A percentile compares a stretch with the other conserved stretches of the same genome.
Evolutionary conservation across 1,140 invertebrate genomes (phyloP).

Genomic region (Propsilocerus akamusi): DNA sequence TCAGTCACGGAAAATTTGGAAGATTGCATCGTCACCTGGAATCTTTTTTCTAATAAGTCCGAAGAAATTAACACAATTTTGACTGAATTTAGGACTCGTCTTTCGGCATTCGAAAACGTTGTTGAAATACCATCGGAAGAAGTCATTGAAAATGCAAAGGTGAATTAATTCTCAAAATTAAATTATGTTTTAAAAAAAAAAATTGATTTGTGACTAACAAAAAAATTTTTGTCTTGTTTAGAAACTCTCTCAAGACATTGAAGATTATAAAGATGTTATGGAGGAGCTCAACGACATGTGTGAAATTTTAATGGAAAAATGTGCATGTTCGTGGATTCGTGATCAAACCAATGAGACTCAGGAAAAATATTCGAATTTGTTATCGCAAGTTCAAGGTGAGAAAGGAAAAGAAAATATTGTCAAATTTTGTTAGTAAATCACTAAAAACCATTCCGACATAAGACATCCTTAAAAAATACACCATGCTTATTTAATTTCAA

Average conservation of each 20-base stretch:
- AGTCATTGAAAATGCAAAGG: constrained; percentile 9
- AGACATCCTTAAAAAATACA: not conserved
- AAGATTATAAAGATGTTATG: constrained; percentile 50
- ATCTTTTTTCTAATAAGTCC: constrained; percentile 59
- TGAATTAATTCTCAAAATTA: constrained; percentile 15
- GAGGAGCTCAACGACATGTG: constrained; percentile 75
- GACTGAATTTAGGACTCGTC: not conserved
- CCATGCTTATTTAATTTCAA: constrained; percentile 7
- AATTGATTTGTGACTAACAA: constrained; percentile 11
- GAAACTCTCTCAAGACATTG: constrained; percentile 54
- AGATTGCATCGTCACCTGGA: constrained; percentile 70
- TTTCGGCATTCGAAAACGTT: not conserved
- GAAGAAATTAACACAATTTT: constrained; percentile 42
- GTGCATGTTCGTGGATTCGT: constrained; percentile 59
- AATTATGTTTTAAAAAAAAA: constrained; percentile 7
- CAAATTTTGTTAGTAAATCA: not conserved
- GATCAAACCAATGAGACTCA: constrained; percentile 73
- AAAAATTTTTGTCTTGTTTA: constrained; percentile 16
- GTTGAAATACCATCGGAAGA: constrained; percentile 6
- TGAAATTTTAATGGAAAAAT: constrained; percentile 68
- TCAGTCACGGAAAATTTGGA: constrained; percentile 60
- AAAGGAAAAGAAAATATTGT: constrained; percentile 7
- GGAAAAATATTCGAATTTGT: constrained; percentile 52
- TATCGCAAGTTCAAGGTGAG: constrained; percentile 49
- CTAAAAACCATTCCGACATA: too few relatives aligned